Conservation (phyloP, 2,888 invertebrate species). For the Enchytraeus crypticus region DNA sequence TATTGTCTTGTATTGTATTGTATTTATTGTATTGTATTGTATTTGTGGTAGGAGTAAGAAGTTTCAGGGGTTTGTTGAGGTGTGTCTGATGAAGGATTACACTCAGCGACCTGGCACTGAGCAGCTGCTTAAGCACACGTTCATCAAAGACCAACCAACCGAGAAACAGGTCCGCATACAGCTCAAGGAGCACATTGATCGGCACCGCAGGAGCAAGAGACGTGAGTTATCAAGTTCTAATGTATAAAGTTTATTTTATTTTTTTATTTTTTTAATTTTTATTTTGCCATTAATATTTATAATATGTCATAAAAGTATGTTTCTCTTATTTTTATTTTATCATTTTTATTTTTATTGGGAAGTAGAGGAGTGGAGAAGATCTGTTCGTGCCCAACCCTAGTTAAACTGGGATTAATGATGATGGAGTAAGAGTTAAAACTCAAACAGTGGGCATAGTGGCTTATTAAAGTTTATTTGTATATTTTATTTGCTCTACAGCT, state of each 20-base stretch:
- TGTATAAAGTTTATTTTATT: not conserved
- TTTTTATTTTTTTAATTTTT: not conserved
- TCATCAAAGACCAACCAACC: slow-evolving; percentile 96
- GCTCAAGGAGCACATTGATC: slow-evolving; percentile 97
- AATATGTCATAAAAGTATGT: not conserved
- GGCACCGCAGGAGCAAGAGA: slow-evolving; percentile 49
- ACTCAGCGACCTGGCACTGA: slow-evolving; percentile 97
- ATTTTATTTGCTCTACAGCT: slow-evolving; percentile 25
- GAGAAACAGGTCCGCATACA: slow-evolving; percentile 96
- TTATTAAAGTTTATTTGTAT: slow-evolving; percentile 2
- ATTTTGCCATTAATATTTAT: not conserved
- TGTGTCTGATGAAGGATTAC: slow-evolving; percentile 96
- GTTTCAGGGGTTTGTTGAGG: slow-evolving; percentile 95
- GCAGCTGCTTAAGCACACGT: slow-evolving; percentile 89
- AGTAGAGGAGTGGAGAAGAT: too few relatives aligned
- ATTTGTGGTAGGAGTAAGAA: slow-evolving; percentile 53
- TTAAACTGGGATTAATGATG: too few relatives aligned
- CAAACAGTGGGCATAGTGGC: too few relatives aligned
- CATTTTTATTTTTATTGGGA: too few relatives aligned
- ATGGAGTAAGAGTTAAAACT: too few relatives aligned
- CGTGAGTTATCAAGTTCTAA: slow-evolving; percentile 10
- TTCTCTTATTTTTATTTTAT: not conserved
- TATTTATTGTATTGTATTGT: too few relatives aligned
- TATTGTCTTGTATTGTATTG: too few relatives aligned
- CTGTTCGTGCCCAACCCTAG: too few relatives aligned